Conservation (phyloP, 2,113 vertebrate species). For the Clarias batrachus region DNA sequence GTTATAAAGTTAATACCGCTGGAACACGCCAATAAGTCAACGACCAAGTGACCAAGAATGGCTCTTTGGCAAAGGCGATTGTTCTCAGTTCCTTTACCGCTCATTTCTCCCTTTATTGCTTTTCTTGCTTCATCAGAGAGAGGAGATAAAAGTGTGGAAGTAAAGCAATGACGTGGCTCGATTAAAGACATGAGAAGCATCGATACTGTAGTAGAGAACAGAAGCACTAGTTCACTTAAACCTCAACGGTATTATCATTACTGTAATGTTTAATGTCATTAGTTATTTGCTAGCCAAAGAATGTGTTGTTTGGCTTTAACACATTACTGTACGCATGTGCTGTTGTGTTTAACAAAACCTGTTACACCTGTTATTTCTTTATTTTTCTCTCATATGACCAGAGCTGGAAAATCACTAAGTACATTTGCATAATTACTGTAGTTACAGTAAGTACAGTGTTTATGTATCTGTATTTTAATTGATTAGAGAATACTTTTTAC, state of each 20-base stretch:
- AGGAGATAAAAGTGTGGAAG: neutral
- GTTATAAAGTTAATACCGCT: neutral
- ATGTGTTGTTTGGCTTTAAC: neutral
- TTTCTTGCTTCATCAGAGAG: neutral
- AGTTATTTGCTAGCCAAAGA: neutral
- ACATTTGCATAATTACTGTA: no score
- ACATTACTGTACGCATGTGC: no score
- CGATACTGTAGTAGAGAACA: neutral
- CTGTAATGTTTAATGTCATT: neutral
- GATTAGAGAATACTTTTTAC: no score
- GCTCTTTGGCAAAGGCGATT: neutral
- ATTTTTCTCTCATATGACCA: neutral
- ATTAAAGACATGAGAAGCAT: neutral
- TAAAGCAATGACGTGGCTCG: neutral
- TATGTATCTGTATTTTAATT: no score
- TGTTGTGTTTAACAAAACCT: neutral
- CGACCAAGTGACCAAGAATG: neutral
- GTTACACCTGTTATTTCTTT: neutral
- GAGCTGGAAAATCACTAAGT: no score
- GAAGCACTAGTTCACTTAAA: neutral
- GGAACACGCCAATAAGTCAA: neutral
- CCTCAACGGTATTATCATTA: neutral
- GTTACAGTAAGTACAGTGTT: no score
- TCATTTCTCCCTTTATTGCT: neutral
- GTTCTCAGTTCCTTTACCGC: neutral